A percentile compares a stretch with the other conserved stretches of the same genome.
phyloP scores from a whole-genome alignment of 2,113 vertebrate species.

The Mobula hypostoma region DNA sequence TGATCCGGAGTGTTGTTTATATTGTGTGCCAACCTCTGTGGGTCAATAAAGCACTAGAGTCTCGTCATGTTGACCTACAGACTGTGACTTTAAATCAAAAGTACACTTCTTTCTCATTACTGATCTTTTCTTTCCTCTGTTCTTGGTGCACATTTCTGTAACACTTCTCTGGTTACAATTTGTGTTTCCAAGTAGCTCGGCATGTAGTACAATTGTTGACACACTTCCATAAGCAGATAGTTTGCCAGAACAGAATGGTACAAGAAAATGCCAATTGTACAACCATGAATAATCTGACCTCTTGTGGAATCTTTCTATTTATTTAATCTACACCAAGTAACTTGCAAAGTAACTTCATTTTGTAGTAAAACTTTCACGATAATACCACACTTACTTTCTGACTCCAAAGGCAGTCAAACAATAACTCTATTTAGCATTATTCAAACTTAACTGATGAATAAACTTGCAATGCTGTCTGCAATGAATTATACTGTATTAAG shows the following conservation, averaged over 20 bases:
- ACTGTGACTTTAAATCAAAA: conserved; percentile 31
- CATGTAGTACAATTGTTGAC: not conserved
- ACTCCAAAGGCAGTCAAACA: not conserved
- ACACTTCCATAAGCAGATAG: not conserved
- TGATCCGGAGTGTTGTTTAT: not conserved
- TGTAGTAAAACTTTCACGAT: not conserved
- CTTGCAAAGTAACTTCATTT: not conserved
- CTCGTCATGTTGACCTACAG: conserved; percentile 25
- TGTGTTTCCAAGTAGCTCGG: not conserved
- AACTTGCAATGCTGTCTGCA: not conserved
- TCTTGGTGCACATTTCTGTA: not conserved
- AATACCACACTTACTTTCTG: not conserved
- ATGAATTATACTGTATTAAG: not conserved
- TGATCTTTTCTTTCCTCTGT: not conserved
- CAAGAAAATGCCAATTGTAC: not conserved
- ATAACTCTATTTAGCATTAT: not conserved
- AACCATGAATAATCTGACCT: not conserved
- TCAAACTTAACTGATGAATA: conserved; percentile 19
- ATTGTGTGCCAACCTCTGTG: conserved; percentile 9
- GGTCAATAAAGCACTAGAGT: conserved; percentile 11
- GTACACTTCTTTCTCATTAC: conserved; percentile 23
- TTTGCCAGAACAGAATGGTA: not conserved
- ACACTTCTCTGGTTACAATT: not conserved
- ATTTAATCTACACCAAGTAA: not conserved
- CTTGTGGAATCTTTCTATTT: not conserved